Conservation (phyloP, 2,888 invertebrate genomes). For the Lamellibrachia columna region DNA sequence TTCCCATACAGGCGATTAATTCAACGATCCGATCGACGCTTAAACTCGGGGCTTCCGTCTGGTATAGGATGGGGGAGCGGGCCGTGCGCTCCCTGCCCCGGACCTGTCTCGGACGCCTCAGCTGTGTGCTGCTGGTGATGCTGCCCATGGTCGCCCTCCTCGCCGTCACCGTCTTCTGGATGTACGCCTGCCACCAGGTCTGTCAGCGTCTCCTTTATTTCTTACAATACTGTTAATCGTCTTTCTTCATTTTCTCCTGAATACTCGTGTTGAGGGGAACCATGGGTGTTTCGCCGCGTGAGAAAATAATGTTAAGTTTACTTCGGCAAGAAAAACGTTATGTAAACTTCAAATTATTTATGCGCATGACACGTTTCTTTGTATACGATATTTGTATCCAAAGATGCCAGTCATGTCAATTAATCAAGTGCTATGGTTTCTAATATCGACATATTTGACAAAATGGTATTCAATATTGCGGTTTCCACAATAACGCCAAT, state of each 20-base stretch:
- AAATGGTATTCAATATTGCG: neutral
- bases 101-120: neutral
- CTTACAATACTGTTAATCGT: neutral
- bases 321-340: neutral
- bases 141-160: neutral
- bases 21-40: neutral
- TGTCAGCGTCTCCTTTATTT: neutral
- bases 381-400: neutral
- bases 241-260: neutral
- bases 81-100: neutral
- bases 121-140: neutral
- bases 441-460: neutral
- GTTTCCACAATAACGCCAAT: neutral
- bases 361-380: neutral
- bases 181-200: neutral
- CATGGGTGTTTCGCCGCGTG: neutral
- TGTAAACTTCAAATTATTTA: too few species aligned
- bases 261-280: neutral
- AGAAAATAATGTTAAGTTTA: neutral
- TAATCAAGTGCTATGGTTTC: neutral
- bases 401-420: neutral
- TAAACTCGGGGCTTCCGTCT: neutral
- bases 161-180: neutral
- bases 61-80: neutral
- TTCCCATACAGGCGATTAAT: neutral